phyloP scores from a whole-genome alignment of 2,797 vertebrate species.

The Enteromius treurensis region DNA sequence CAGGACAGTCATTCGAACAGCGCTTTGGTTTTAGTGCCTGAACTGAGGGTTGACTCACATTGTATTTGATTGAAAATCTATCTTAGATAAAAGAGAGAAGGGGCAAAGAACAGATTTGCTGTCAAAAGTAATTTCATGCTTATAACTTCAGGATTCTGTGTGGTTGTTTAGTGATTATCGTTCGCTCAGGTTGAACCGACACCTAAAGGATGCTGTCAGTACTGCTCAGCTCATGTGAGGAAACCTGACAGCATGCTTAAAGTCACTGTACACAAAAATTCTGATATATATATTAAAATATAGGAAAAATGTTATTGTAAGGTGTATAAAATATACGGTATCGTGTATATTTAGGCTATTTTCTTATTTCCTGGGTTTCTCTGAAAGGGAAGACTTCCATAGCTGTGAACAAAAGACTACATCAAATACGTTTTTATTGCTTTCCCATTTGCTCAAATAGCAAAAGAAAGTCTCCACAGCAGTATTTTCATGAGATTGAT shows the following conservation, averaged over 20 bases:
- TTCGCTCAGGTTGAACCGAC: conserved; percentile 41
- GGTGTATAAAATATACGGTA: background rate
- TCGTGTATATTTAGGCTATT: background rate
- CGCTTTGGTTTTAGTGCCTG: conserved; percentile 35
- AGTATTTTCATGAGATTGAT: background rate
- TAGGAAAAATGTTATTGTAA: background rate
- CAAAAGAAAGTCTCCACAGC: background rate
- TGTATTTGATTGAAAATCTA: conserved; percentile 52
- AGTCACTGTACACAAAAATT: background rate
- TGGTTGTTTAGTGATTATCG: conserved; percentile 36
- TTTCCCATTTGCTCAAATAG: background rate
- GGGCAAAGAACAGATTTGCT: conserved; percentile 50
- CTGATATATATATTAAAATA: background rate
- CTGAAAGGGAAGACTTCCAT: background rate
- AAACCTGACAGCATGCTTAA: conserved; percentile 34
- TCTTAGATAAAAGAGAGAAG: conserved; percentile 56
- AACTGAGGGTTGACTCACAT: conserved; percentile 23
- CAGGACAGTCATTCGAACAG: conserved; percentile 27
- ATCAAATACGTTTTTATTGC: background rate
- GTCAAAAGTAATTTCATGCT: conserved; percentile 59
- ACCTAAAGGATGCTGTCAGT: conserved; percentile 45
- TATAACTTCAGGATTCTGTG: conserved; percentile 46
- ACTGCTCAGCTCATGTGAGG: conserved; percentile 27
- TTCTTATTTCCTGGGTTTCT: background rate
- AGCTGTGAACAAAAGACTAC: background rate